A percentile compares a stretch with the other conserved stretches of the same genome.
Conservation (phyloP, 1,140 invertebrate genomes). For the Monochamus saltuarius region DNA sequence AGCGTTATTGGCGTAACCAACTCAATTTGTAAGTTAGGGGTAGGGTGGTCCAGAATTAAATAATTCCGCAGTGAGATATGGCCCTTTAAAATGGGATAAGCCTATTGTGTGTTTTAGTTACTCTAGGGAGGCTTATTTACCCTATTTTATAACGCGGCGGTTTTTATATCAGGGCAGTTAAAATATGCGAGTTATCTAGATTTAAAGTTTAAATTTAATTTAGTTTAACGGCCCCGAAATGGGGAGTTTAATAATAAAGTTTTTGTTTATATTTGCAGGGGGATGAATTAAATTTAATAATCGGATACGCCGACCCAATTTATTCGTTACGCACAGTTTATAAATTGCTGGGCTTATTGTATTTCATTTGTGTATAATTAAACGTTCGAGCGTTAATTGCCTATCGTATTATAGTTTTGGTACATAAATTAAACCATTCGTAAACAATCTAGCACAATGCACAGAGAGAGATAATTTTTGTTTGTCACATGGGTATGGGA, state of each 20-base stretch:
- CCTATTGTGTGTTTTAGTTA: constrained; percentile 35
- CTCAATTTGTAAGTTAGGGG: constrained; percentile 31
- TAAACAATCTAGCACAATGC: too few species aligned
- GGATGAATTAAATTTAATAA: constrained; percentile 19
- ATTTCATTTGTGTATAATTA: too few species aligned
- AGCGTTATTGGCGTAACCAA: constrained; percentile 34
- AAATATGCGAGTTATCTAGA: constrained; percentile 29
- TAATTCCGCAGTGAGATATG: constrained; percentile 30
- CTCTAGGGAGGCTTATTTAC: constrained; percentile 29
- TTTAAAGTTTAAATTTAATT: constrained; percentile 27
- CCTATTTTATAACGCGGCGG: constrained; percentile 28
- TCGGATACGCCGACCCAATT: neutral
- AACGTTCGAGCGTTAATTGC: too few species aligned
- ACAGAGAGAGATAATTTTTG: too few species aligned
- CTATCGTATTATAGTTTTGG: too few species aligned
- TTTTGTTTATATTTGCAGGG: constrained; percentile 24
- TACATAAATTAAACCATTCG: too few species aligned
- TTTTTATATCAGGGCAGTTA: constrained; percentile 21
- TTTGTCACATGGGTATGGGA: too few species aligned
- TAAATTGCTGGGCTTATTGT: too few species aligned
- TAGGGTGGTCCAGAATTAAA: constrained; percentile 32
- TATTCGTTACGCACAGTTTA: too few species aligned
- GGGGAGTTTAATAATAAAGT: constrained; percentile 22
- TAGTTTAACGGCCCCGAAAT: constrained; percentile 16
- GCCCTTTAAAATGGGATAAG: constrained; percentile 32